Evolutionary conservation across 2,113 vertebrate genomes (phyloP), one percentile per base, ranked within the genome.

Genomic region (Fregata magnificens): DNA sequence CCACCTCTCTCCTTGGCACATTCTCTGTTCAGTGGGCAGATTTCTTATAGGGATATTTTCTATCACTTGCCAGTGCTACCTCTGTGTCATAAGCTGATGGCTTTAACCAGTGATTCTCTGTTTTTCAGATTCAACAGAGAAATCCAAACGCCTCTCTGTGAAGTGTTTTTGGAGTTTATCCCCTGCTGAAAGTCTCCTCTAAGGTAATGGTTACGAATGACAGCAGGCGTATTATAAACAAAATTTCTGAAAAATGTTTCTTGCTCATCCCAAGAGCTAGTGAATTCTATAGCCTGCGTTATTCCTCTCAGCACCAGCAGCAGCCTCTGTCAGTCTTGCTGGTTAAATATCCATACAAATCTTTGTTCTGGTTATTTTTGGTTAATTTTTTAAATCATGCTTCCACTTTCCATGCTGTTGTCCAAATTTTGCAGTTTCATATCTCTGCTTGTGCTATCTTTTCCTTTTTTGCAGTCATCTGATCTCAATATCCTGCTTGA

Each of bases 81-180:
- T 98, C 95, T 97, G 86, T 98, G 97, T 98, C 97, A 93, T 97
- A 98, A 98, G 91, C 96, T 97, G 97, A 98, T 97, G 97, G 97
- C 95, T 98, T 98, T 98, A 98, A 96, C 95, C 47, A 45, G 92
- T 92, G 95, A 95, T 97, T 98, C 96, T 95, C 89, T 98, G 94
- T 97, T 98, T 98, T 98, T 94, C 96, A 98, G 97, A 96, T 95
- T 98, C 96, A 74, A 85, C 40, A 3, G 96, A 97, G 92, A 95
- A 95, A 91, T 95, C 95, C 88, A 86, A 86, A 82, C 40, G 87
- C 72, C 42, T 95, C 92, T 95, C 83, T 58, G 82, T 80, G 50
- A 96, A 97, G 95, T 91, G 91, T 96, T 98, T 93, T 82, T 19
- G 26, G 90, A 98, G 94, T 97, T 93, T 88, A 97, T 96, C 58